A percentile compares a stretch with the other conserved stretches of the same genome.
Conservation (phyloP, 2,888 invertebrate species). For the Drosophila acutilabella region DNA sequence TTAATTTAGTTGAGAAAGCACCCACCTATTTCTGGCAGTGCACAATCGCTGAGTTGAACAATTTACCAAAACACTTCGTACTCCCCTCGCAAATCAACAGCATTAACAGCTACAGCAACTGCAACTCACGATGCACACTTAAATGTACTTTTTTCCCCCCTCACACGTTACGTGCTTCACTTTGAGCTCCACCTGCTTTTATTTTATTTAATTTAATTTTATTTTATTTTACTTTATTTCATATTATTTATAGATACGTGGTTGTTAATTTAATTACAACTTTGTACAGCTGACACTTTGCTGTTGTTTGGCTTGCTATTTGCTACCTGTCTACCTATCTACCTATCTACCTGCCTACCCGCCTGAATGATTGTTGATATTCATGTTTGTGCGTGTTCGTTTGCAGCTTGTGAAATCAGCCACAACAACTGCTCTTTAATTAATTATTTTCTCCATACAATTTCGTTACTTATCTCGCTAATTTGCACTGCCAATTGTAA, state of each 20-base stretch:
- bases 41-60: too few relatives aligned
- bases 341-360: too few relatives aligned
- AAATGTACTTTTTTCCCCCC: constrained; percentile 6
- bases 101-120: constrained; percentile 5
- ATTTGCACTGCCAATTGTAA: constrained; percentile 22
- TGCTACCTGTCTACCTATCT: neutral
- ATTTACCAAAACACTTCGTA: neutral
- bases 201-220: neutral
- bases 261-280: constrained; percentile 68
- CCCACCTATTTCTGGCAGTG: too few relatives aligned
- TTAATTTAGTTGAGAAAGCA: too few relatives aligned
- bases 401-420: constrained; percentile 17
- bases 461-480: constrained; percentile 18
- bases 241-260: constrained; percentile 25
- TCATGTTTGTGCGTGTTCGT: neutral
- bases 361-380: neutral
- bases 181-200: constrained; percentile 1
- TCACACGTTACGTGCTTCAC: constrained; percentile 1
- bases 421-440: constrained; percentile 58
- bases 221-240: constrained; percentile 18
- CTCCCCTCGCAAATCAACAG: constrained; percentile 10
- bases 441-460: constrained; percentile 50
- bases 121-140: constrained; percentile 16
- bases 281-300: constrained; percentile 48
- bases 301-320: constrained; percentile 14